Evolutionary conservation across 2,888 invertebrate genomes (phyloP).

Genomic region (Girardia tigrina): DNA sequence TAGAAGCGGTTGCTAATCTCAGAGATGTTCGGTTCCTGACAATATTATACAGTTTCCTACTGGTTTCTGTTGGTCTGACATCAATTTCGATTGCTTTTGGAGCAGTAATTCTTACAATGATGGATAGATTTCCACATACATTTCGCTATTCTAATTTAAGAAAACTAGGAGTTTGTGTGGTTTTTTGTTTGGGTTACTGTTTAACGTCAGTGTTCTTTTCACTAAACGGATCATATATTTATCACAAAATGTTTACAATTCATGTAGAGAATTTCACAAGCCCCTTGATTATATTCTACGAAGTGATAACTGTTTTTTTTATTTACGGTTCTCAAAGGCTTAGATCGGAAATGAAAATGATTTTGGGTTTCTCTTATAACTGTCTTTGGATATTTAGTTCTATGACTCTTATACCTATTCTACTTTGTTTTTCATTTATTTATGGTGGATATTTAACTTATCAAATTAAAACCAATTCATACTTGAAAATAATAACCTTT

Average conservation of each 20-base stretch:
- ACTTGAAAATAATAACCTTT: neutral
- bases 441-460: too few relatives aligned
- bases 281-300: neutral
- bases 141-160: neutral
- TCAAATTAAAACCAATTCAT: neutral
- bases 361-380: neutral
- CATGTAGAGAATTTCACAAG: neutral
- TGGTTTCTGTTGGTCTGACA: neutral
- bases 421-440: neutral
- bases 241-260: neutral
- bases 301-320: neutral
- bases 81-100: neutral
- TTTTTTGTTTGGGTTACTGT: neutral
- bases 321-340: neutral
- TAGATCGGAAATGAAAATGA: constrained; percentile 1
- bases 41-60: neutral
- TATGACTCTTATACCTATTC: neutral
- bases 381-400: neutral
- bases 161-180: neutral
- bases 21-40: neutral
- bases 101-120: neutral
- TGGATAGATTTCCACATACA: neutral
- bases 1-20: neutral
- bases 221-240: neutral
- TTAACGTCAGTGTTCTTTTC: neutral